Evolutionary conservation across 2,113 vertebrate species (phyloP).

Genomic region (Eptesicus fuscus): DNA sequence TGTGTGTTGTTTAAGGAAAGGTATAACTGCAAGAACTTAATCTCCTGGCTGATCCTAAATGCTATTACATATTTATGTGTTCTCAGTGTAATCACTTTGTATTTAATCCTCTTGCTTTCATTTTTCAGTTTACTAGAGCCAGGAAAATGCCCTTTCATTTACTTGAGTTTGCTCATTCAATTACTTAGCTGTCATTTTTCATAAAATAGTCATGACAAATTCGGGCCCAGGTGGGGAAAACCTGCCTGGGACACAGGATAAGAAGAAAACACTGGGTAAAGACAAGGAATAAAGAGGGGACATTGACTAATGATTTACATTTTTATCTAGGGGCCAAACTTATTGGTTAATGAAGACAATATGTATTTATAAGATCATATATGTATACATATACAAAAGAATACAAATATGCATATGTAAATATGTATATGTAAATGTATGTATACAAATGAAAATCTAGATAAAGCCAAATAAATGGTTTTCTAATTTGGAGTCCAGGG

Average conservation of each 20-base stretch:
- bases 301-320: not conserved
- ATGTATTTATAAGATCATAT: not conserved
- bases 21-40: constrained; percentile 49
- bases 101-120: constrained; percentile 56
- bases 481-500: not conserved
- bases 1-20: constrained; percentile 59
- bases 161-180: constrained; percentile 26
- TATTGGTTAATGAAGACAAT: not conserved
- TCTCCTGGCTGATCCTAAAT: constrained; percentile 47
- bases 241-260: not conserved
- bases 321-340: not conserved
- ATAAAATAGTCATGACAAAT: constrained; percentile 32
- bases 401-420: not conserved
- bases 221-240: not conserved
- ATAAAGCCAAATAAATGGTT: not conserved
- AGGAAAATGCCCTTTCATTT: constrained; percentile 44
- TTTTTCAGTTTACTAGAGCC: constrained; percentile 47
- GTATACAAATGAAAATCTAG: not conserved
- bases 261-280: not conserved
- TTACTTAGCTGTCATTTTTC: constrained; percentile 30
- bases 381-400: no score
- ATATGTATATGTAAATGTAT: not conserved
- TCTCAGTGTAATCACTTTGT: constrained; percentile 42
- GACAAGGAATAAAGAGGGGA: not conserved
- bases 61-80: constrained; percentile 60